These are phyloP conservation scores for Vultur gryphus DNA, from an alignment of 2,797 vertebrate genomes.

Conservation along the genomic window DNA sequence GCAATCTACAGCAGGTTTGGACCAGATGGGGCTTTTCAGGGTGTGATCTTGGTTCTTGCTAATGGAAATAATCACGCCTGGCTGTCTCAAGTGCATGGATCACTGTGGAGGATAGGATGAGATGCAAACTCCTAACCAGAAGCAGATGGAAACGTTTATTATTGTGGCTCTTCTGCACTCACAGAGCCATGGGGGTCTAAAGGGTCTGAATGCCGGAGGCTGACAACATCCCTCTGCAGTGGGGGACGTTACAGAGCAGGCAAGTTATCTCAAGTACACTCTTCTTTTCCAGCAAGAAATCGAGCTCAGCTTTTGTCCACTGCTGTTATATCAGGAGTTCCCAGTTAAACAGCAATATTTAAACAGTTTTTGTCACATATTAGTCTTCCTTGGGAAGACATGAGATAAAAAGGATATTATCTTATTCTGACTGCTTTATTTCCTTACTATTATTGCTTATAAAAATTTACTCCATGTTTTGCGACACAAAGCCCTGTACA, in stretches of 20 bases:
- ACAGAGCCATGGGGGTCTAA: neutral
- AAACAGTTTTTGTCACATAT: neutral
- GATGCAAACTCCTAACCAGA: neutral
- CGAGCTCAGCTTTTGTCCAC: neutral
- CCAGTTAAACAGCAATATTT: neutral
- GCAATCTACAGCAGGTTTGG: neutral
- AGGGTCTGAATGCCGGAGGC: neutral
- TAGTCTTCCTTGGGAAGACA: neutral
- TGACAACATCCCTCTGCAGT: neutral
- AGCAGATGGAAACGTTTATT: conserved; percentile 41
- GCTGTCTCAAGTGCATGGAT: neutral
- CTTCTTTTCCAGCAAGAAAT: neutral
- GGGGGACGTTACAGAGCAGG: neutral
- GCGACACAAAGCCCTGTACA: neutral
- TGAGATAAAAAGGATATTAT: neutral
- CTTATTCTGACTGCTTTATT: neutral
- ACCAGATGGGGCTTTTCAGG: conserved; percentile 16
- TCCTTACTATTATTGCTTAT: neutral
- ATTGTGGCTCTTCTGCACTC: neutral
- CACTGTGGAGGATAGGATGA: neutral
- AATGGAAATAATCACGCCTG: neutral
- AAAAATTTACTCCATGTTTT: neutral
- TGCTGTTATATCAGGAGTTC: neutral
- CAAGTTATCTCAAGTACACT: neutral
- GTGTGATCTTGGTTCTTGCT: neutral